Evolutionary conservation across 2,797 vertebrate species (phyloP), one percentile per base, ranked within the genome.

Genomic region (Spheniscus humboldti): DNA sequence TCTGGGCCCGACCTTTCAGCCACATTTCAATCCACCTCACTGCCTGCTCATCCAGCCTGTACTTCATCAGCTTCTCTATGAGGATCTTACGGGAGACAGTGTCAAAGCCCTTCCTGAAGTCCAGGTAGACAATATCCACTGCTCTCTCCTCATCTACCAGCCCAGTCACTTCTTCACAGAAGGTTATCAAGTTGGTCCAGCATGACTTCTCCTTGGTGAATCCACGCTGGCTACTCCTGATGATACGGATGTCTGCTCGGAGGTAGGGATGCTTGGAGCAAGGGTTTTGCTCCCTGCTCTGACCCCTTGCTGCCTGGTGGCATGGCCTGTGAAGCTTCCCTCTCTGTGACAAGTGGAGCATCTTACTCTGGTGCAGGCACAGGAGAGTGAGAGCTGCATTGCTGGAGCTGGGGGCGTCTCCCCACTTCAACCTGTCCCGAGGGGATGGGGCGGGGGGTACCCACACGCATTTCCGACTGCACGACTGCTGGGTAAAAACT

Each of bases 221-320:
- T 23, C 48, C 48, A 33, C 62, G 55, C 55, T 80, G 62, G 62
- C 63, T 64, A 12, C 50, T 63, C 33, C 50, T 31, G 50, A 24
- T 31, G 30, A 48, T 30, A 72, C 0, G 0, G 31, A 52, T 17
- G 30, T 37, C 43, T 63, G 10, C 75, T 67, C 1, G 0, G 48
- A 66, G 35, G 19, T 41, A 24, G 12, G 47, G 47, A n/a, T 60
- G 18, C 57, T 39, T 14, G 47, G 53, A 67, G 71, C 37, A 82
- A 55, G 60, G 55, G 11, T 9, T 86, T 88, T 63, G 24, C 35
- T 67, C 41, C 33, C 7, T 2, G 2, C 8, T 50, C 41, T 82
- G 72, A 18, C 37, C 35, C 28, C 18, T 55, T 72, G 14, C 16
- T 0, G 2, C 60, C 31, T 16, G 20, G 53, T 13, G 47, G 59